These are phyloP conservation scores for Pelosia muscerda DNA, from an alignment of 2,888 invertebrate genomes.

Conservation along the genomic window DNA sequence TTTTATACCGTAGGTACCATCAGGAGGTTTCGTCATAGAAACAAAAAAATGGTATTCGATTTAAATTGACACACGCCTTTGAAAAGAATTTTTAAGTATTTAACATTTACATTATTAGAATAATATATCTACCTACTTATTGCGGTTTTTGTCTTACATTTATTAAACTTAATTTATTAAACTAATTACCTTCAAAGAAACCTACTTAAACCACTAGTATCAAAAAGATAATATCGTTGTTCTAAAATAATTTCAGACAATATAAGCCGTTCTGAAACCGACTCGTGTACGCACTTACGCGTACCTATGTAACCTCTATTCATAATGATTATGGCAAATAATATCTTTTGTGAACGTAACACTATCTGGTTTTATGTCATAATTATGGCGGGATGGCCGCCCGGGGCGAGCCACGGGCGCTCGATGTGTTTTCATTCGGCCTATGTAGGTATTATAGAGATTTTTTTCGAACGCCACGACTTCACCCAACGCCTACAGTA, in stretches of 20 bases:
- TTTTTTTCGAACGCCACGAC: conserved; percentile 70
- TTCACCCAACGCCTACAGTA: conserved; percentile 67
- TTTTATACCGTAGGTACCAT: not conserved
- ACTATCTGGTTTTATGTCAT: conserved; percentile 66
- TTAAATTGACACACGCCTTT: no score
- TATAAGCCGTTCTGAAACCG: conserved; percentile 31
- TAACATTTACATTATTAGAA: no score
- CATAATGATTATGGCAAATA: conserved; percentile 55
- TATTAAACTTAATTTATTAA: not conserved
- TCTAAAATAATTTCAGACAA: conserved; percentile 23
- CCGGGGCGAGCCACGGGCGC: conserved; percentile 40
- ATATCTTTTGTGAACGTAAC: conserved; percentile 59
- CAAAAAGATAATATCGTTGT: not conserved
- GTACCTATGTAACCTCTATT: conserved; percentile 46
- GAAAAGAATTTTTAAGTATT: no score
- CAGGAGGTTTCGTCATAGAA: not conserved
- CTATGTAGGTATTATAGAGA: conserved; percentile 52
- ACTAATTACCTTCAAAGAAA: not conserved
- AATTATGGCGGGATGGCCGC: conserved; percentile 56
- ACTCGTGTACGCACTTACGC: conserved; percentile 46
- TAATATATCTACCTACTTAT: no score
- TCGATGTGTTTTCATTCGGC: conserved; percentile 64
- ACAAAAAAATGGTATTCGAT: no score
- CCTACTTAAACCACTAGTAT: not conserved
- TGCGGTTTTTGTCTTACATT: not conserved